A percentile compares a stretch with the other conserved stretches of the same genome.
phyloP scores from a whole-genome alignment of 2,797 vertebrate species.

The Margarornis squamiger region DNA sequence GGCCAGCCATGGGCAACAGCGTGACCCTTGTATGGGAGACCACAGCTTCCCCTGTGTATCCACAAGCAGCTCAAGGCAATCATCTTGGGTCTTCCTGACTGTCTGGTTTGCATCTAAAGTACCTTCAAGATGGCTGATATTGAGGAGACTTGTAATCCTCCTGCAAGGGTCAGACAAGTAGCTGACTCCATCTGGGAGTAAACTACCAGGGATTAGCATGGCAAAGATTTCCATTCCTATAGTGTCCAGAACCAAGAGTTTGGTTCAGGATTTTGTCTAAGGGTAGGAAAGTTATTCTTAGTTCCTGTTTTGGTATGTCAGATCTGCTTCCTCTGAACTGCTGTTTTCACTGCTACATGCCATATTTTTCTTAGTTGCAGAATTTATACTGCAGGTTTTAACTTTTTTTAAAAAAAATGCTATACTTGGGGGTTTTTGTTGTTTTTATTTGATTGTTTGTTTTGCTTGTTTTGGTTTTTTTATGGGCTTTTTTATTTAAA shows the following conservation, averaged over 20 bases:
- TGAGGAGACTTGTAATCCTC: too few relatives aligned
- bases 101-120: background rate
- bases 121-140: background rate
- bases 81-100: background rate
- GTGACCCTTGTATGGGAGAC: background rate
- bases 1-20: background rate
- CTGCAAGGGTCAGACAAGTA: background rate
- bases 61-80: background rate
- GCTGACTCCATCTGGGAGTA: background rate
- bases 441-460: background rate
- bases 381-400: background rate
- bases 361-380: background rate
- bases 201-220: background rate
- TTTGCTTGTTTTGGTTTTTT: background rate
- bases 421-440: background rate
- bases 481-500: background rate
- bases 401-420: background rate
- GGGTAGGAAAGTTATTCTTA: background rate
- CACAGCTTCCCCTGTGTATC: background rate
- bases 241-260: background rate
- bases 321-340: background rate
- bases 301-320: background rate
- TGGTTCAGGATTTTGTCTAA: background rate
- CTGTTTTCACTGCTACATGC: background rate
- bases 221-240: background rate